A percentile compares a stretch with the other conserved stretches of the same genome.
phyloP scores from a whole-genome alignment of 2,797 vertebrate species.

The Parauchenoglanis punctatus region DNA sequence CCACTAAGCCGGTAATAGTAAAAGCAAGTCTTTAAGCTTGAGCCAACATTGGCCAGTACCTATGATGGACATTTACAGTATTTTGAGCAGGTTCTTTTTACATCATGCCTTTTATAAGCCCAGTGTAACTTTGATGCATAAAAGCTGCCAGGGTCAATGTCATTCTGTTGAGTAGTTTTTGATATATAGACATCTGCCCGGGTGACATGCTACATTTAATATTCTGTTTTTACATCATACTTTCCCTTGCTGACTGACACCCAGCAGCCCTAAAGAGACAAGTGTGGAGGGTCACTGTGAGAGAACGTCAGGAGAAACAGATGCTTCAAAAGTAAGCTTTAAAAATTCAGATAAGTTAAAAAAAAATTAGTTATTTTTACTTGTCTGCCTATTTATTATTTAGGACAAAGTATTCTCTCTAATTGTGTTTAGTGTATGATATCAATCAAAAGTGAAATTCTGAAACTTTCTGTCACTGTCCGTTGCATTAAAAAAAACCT shows the following conservation, averaged over 20 bases:
- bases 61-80: slow-evolving; percentile 25
- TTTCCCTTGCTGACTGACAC: slow-evolving; percentile 9
- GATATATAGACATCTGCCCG: slow-evolving; percentile 51
- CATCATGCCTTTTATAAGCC: slow-evolving; percentile 39
- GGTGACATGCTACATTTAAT: slow-evolving; percentile 52
- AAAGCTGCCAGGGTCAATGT: slow-evolving; percentile 52
- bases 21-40: neutral
- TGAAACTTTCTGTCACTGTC: slow-evolving; percentile 46
- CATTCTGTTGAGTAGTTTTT: slow-evolving; percentile 49
- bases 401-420: neutral
- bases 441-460: slow-evolving; percentile 41
- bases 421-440: slow-evolving; percentile 17
- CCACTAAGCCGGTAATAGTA: neutral
- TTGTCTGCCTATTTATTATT: neutral
- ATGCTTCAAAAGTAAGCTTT: neutral
- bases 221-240: slow-evolving; percentile 52
- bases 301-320: neutral
- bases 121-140: slow-evolving; percentile 46
- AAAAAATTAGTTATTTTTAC: neutral
- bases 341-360: slow-evolving; percentile 1
- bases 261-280: slow-evolving; percentile 7
- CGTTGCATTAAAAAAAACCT: slow-evolving; percentile 49
- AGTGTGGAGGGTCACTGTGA: slow-evolving; percentile 27
- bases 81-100: slow-evolving; percentile 29
- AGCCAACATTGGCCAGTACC: slow-evolving; percentile 6